phyloP scores from a whole-genome alignment of 2,888 invertebrate species.

The Stenolophus ochropezus region DNA sequence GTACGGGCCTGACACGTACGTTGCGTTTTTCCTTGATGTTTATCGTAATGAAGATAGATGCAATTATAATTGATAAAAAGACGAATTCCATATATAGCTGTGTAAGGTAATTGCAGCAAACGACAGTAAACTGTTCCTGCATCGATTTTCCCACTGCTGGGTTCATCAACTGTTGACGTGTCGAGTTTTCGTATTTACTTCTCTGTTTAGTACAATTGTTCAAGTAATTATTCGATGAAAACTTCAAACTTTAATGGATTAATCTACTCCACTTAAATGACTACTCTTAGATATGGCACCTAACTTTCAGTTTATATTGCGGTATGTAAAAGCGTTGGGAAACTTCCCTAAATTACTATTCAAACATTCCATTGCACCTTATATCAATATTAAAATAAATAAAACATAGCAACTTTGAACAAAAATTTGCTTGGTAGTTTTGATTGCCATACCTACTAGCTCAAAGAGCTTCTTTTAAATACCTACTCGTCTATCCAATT shows the following conservation, averaged over 20 bases:
- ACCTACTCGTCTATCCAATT: no score
- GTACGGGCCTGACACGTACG: neutral
- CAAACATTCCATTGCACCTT: neutral
- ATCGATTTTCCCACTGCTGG: slow-evolving; percentile 19
- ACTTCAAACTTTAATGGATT: slow-evolving; percentile 57
- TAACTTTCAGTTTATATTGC: slow-evolving; percentile 20
- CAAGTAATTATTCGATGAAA: slow-evolving; percentile 56
- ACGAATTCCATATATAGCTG: neutral
- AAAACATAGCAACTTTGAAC: no score
- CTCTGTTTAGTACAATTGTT: slow-evolving; percentile 52
- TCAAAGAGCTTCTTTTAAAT: no score
- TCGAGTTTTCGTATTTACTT: slow-evolving; percentile 50
- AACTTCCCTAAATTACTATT: neutral
- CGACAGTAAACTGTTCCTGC: slow-evolving; percentile 12
- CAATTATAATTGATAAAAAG: slow-evolving; percentile 9
- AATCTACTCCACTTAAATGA: slow-evolving; percentile 57
- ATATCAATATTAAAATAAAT: no score
- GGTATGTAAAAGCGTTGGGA: neutral
- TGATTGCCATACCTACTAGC: no score
- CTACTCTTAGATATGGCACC: slow-evolving; percentile 26
- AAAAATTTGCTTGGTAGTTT: no score
- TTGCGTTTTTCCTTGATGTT: slow-evolving; percentile 4
- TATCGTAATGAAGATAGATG: slow-evolving; percentile 2
- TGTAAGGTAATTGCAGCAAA: slow-evolving; percentile 12
- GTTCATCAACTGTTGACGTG: slow-evolving; percentile 50